A percentile compares a stretch with the other conserved stretches of the same genome.
Conservation (phyloP, 2,888 invertebrate species). For the Leptinotarsa peninsularis region DNA sequence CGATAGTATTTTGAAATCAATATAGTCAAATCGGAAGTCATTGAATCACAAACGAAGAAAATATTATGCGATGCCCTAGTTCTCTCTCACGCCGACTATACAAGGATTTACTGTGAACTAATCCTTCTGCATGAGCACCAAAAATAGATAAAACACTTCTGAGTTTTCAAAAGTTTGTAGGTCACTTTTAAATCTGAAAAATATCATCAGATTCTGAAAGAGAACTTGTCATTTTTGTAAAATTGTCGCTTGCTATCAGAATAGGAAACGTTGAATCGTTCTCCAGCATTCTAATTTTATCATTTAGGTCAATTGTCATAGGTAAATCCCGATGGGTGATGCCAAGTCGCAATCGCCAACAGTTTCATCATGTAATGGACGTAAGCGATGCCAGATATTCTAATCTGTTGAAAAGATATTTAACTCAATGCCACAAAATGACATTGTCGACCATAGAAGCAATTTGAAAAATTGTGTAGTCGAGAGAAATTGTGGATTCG, state of each 20-base stretch:
- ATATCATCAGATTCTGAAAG: not conserved
- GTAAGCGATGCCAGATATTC: slow-evolving; percentile 2
- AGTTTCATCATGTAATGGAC: slow-evolving; percentile 3
- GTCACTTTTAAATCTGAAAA: not conserved
- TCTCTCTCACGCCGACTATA: too few relatives aligned
- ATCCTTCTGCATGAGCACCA: too few relatives aligned
- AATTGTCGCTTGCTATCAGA: not conserved
- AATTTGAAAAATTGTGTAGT: not conserved
- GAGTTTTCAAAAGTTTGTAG: not conserved
- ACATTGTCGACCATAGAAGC: not conserved
- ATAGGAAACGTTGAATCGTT: not conserved
- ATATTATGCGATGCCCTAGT: too few relatives aligned
- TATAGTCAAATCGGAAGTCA: too few relatives aligned
- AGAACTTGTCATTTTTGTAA: not conserved
- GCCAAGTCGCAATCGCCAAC: slow-evolving; percentile 17
- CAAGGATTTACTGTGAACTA: too few relatives aligned
- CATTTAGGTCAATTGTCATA: slow-evolving; percentile 24
- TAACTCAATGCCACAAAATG: not conserved
- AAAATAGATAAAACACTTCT: too few relatives aligned
- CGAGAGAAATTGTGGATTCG: not conserved
- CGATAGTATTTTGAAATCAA: too few relatives aligned
- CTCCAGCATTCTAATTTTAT: slow-evolving; percentile 23
- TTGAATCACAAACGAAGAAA: too few relatives aligned
- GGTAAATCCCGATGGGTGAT: slow-evolving; percentile 26
- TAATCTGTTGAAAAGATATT: not conserved